Evolutionary conservation across 2,888 invertebrate species (phyloP).

Genomic region (Zeuzera pyrina): DNA sequence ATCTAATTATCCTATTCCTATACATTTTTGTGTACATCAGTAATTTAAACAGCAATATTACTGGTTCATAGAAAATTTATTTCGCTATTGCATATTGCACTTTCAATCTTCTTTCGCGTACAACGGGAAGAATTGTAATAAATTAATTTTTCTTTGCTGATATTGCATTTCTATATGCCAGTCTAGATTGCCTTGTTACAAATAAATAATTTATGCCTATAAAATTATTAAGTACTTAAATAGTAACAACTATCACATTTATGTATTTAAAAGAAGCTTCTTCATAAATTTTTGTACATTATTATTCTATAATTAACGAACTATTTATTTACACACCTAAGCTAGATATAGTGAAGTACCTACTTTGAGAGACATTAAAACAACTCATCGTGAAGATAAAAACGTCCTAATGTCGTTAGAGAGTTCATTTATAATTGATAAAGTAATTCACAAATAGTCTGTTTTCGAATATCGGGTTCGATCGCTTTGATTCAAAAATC

Average conservation of each 20-base stretch:
- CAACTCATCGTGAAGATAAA: slow-evolving; percentile 37
- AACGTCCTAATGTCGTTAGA: slow-evolving; percentile 41
- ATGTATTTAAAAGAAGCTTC: slow-evolving; percentile 61
- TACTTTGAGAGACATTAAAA: no score
- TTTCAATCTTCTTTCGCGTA: no score
- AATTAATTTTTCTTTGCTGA: background rate
- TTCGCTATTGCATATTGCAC: no score
- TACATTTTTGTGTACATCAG: no score
- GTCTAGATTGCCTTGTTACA: slow-evolving; percentile 27
- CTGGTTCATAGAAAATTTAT: no score
- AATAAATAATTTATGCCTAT: slow-evolving; percentile 71
- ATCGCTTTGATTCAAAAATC: slow-evolving; percentile 45
- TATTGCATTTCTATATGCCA: slow-evolving; percentile 20
- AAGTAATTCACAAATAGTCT: slow-evolving; percentile 1
- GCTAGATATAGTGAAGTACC: slow-evolving; percentile 38
- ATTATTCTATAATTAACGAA: slow-evolving; percentile 10
- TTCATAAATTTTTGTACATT: slow-evolving; percentile 51
- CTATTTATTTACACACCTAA: slow-evolving; percentile 11
- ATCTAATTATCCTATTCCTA: no score
- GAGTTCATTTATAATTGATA: slow-evolving; percentile 23
- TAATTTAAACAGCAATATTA: no score
- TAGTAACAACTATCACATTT: slow-evolving; percentile 71
- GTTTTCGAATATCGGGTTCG: slow-evolving; percentile 6
- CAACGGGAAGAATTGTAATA: no score
- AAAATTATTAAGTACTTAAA: slow-evolving; percentile 68